Base-by-base conservation (phyloP, 2,888 invertebrate genomes). In the Linnaemya vulpina region DNA sequence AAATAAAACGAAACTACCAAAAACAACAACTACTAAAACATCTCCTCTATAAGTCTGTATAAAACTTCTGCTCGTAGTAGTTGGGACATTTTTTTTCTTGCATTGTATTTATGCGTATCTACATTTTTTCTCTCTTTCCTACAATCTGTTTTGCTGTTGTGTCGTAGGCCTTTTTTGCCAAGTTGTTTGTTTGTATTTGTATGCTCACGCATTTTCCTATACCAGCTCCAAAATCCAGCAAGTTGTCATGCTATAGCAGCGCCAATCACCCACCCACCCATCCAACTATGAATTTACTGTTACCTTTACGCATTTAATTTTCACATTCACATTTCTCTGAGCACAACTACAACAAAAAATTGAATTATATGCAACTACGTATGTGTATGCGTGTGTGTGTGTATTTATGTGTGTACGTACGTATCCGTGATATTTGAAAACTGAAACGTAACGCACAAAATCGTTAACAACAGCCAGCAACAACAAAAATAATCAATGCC, bases 241-340 rank as follows among this genome's bases (percentile, higher is more conserved):
- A 43, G 22, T 22, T 20, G 15, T 11, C 11, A 40, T 22, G 43
- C 11, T 20, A 20, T 13, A 20, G 63, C 25, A 13, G 20, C n/a
- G 11, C 4, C 74, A 51, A 38, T n/a, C 51, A 13, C 40, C 49
- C 25, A 46, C 55, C 43, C 62, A 68, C 46, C 35, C 10, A 17
- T 30, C 4, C 53, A 20, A 8, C 15, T n/a, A 9, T 58, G 25
- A 40, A 15, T 51, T 53, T 63, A 55, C 11, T 53, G 22, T 22
- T 63, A 81, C 80, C 84, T 81, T 78, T 74, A 81, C 84, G 84
- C 84, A 84, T 77, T 80, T 76, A 60, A 65, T 80, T 80, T 84
- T 71, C 55, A 67, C 51, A 84, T 79, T 65, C 70, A 67, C 38
- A 74, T 74, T 9, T 75, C 43, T 51, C 13, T 43, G 49, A 10